Percentiles rank a stretch among this genome's conserved stretches.
Conservation (phyloP, 1,140 invertebrate genomes). For the Bilobella aurantiaca region DNA sequence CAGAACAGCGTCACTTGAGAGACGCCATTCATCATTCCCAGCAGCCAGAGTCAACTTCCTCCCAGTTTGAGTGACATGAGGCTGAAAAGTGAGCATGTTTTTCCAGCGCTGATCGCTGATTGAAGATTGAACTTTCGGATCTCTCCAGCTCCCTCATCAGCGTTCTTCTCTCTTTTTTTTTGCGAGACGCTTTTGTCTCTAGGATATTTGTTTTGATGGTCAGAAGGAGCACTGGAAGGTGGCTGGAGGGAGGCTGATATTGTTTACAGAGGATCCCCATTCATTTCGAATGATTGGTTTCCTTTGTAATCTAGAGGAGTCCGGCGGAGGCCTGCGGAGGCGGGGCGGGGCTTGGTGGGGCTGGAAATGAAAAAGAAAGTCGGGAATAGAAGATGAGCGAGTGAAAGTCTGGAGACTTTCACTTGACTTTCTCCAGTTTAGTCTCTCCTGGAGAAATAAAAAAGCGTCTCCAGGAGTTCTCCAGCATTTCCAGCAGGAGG, state of each 20-base stretch:
- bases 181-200: background rate
- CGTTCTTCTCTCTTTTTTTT: too few species aligned
- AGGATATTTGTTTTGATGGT: background rate
- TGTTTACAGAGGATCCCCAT: background rate
- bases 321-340: background rate
- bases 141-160: too few species aligned
- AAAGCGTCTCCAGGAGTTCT: background rate
- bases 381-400: background rate
- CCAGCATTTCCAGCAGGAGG: background rate
- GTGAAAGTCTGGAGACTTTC: background rate
- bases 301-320: background rate
- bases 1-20: too few species aligned
- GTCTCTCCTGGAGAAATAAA: background rate
- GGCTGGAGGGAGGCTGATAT: background rate
- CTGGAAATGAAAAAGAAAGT: background rate
- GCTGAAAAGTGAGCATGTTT: background rate
- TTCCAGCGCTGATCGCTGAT: too few species aligned
- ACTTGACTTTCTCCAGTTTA: background rate
- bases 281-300: background rate
- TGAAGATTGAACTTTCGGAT: too few species aligned
- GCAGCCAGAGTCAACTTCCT: too few species aligned
- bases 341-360: background rate
- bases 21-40: background rate
- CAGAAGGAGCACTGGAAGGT: background rate
- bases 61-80: background rate